Percentiles rank a stretch among this genome's conserved stretches.
These are phyloP conservation scores for Heliornis fulica DNA, from an alignment of 2,113 vertebrate genomes.

Conservation along the genomic window DNA sequence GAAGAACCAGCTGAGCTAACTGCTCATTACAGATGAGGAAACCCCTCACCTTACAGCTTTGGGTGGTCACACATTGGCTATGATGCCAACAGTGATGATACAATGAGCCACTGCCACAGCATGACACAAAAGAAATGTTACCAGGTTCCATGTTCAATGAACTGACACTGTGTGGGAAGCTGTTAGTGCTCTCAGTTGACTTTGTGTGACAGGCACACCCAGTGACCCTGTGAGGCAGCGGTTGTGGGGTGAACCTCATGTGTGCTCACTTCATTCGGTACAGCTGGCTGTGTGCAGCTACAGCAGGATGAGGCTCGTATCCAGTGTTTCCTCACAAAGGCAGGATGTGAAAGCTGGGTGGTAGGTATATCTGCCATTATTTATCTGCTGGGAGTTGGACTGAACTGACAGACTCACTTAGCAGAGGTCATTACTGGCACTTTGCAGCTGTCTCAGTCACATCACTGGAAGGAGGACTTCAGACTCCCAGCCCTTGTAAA, in stretches of 20 bases:
- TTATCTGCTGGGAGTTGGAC: not conserved
- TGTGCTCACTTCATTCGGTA: not conserved
- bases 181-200: fast-evolving
- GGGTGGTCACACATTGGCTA: not conserved
- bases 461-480: not conserved
- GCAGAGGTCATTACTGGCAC: not conserved
- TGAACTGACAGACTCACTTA: not conserved
- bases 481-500: not conserved
- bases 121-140: not conserved
- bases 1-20: not conserved
- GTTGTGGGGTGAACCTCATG: not conserved
- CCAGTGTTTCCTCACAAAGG: not conserved
- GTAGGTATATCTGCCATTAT: not conserved
- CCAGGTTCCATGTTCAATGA: not conserved
- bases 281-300: not conserved
- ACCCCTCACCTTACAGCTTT: not conserved
- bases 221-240: fast-evolving
- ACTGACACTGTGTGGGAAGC: fast-evolving
- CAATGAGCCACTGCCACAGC: not conserved
- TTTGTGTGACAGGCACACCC: not conserved
- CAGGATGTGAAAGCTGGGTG: not conserved
- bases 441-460: not conserved
- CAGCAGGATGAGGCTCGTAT: not conserved
- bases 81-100: fast-evolving
- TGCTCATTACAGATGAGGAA: not conserved